A percentile compares a stretch with the other conserved stretches of the same genome.
Evolutionary conservation across 2,888 invertebrate genomes (phyloP).

Genomic region (Hydriomena furcata): DNA sequence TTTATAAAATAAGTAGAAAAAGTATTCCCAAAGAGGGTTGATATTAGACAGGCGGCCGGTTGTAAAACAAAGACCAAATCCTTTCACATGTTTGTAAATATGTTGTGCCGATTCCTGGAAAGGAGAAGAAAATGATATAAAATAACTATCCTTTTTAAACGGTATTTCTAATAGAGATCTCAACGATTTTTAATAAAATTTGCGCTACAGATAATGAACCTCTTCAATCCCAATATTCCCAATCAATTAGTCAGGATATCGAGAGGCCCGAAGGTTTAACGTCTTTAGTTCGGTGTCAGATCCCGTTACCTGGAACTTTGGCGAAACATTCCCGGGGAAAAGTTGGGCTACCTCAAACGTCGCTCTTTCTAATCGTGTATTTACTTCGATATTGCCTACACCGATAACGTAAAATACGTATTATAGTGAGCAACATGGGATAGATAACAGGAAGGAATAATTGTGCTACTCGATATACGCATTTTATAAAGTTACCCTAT

Average conservation of each 20-base stretch:
- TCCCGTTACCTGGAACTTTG: conserved; percentile 64
- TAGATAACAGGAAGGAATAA: background rate
- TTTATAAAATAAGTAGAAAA: too few relatives aligned
- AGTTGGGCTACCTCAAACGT: conserved; percentile 50
- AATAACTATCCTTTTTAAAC: too few relatives aligned
- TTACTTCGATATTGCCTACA: conserved; percentile 21
- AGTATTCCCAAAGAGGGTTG: too few relatives aligned
- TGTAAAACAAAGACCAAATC: too few relatives aligned
- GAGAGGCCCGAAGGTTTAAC: conserved; percentile 64
- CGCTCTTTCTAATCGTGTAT: conserved; percentile 34
- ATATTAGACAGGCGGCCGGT: too few relatives aligned
- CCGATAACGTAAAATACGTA: background rate
- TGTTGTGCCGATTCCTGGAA: too few relatives aligned
- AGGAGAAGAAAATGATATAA: too few relatives aligned
- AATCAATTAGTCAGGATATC: conserved; percentile 34
- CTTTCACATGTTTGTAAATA: too few relatives aligned
- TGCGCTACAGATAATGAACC: conserved; percentile 22
- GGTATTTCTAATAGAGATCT: too few relatives aligned
- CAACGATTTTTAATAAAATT: background rate
- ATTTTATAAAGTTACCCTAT: too few relatives aligned
- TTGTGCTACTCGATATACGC: too few relatives aligned
- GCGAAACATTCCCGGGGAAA: conserved; percentile 69
- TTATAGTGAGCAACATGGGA: background rate
- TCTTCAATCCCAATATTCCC: conserved; percentile 33
- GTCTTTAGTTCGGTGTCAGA: conserved; percentile 66